Percentiles rank a stretch among this genome's conserved stretches.
Evolutionary conservation across 2,113 vertebrate genomes (phyloP).

Genomic region (Pygoscelis adeliae): DNA sequence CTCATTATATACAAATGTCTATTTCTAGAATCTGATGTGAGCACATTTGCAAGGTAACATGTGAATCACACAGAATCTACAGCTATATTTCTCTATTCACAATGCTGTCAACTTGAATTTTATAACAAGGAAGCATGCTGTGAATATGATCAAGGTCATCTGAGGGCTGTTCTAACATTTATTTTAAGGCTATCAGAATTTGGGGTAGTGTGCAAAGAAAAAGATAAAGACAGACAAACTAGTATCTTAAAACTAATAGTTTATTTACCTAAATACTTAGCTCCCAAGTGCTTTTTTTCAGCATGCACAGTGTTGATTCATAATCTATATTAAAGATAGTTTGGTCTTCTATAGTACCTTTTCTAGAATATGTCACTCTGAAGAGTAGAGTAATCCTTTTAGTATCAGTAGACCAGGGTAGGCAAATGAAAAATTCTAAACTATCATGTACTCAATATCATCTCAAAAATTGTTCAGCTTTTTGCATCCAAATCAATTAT

Average conservation of each 20-base stretch:
- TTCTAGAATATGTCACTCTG: background rate
- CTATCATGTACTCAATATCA: background rate
- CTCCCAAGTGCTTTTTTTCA: background rate
- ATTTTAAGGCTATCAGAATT: constrained; percentile 25
- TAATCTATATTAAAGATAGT: background rate
- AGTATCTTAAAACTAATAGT: background rate
- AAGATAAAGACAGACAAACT: background rate
- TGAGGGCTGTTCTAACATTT: background rate
- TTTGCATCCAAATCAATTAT: background rate
- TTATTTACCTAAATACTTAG: background rate
- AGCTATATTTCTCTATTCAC: background rate
- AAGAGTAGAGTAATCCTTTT: background rate
- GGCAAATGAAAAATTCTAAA: background rate
- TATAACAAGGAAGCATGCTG: background rate
- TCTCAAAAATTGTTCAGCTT: background rate
- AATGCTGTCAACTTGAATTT: constrained; percentile 34
- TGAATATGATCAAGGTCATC: constrained; percentile 22
- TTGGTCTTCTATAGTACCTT: background rate
- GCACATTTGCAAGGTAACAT: constrained; percentile 32
- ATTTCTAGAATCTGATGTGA: constrained; percentile 30
- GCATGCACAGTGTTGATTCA: background rate
- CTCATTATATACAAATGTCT: background rate
- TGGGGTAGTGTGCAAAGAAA: background rate
- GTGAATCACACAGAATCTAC: constrained; percentile 26
- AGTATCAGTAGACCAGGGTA: background rate